phyloP scores from a whole-genome alignment of 2,113 vertebrate genomes.

The Myotis yumanensis region DNA sequence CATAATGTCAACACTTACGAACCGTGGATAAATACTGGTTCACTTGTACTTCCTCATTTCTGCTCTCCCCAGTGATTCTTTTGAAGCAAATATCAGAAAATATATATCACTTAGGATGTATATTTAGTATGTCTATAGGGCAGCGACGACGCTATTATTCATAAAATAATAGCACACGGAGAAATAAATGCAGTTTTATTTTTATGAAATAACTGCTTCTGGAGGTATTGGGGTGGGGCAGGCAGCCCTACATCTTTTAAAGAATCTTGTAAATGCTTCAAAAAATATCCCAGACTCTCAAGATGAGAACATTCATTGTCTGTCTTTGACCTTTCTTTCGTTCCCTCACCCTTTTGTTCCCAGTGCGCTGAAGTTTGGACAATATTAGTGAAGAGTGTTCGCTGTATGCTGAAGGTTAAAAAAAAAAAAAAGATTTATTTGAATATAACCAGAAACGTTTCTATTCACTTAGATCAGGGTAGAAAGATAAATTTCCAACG shows the following conservation, averaged over 20 bases:
- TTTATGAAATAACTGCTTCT: not conserved
- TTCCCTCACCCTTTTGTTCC: not conserved
- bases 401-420: not conserved
- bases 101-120: not conserved
- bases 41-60: not conserved
- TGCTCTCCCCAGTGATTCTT: not conserved
- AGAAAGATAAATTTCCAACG: not conserved
- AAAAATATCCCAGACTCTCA: not conserved
- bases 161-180: not conserved
- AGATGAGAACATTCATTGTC: not conserved
- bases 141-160: too few relatives aligned
- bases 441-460: not conserved
- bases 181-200: not conserved
- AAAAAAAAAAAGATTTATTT: not conserved
- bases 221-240: not conserved
- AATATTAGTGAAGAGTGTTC: not conserved
- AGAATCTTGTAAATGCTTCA: not conserved
- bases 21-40: not conserved
- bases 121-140: not conserved
- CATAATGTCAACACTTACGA: not conserved
- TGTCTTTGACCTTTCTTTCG: not conserved
- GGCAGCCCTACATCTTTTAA: not conserved
- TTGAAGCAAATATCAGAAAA: constrained; percentile 18
- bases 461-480: not conserved
- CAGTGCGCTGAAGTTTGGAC: not conserved